Base-by-base conservation (phyloP, 2,797 vertebrate genomes). In the Periparus ater region DNA sequence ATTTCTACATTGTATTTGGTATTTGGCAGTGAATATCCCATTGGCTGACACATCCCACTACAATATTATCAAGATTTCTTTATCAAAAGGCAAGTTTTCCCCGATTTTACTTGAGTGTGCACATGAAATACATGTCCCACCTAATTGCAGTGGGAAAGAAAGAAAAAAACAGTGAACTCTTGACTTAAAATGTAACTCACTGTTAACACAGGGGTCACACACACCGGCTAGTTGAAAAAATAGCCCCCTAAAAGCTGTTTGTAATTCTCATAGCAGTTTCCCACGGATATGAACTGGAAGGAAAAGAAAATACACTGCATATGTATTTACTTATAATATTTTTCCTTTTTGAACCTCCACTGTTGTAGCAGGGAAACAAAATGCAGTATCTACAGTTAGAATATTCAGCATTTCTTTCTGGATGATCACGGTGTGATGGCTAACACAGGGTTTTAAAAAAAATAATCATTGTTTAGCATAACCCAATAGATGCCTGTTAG, bases 181-280 rank as follows among this genome's bases (percentile, higher is more conserved):
- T 86, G 90, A 88, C 91, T 94, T 87, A 65, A 62, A 88, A 22
- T 32, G 73, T 93, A 92, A 94, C 47, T 89, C 80, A 48, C 58
- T 91, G 85, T 82, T 89, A 93, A 89, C 82, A 86, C 23, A 61
- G 13, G 55, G 87, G 92, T 95, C 94, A 89, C 30, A 81, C 68
- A 89, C 53, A 63, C 68, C 63, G 87, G 61, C 47, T 73, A 81
- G 66, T 76, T 81, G 82, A 91, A 92, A 96, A 96, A 94, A 91
- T 82, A 91, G 23, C 32, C 29, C 91, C 54, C 61, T 68, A 77
- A 90, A 93, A 93, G 77, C 70, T 57, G 26, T 63, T 40, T 77
- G 66, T 26, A 88, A 84, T 82, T 91, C 87, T 88, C 44, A 72
- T 34, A 72, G 67, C 60, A 68, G 58, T 92, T 96, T 97, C 91